Evolutionary conservation across 2,888 invertebrate species (phyloP), one percentile per base, ranked within the genome.

Genomic region (Autographa pulchrina): DNA sequence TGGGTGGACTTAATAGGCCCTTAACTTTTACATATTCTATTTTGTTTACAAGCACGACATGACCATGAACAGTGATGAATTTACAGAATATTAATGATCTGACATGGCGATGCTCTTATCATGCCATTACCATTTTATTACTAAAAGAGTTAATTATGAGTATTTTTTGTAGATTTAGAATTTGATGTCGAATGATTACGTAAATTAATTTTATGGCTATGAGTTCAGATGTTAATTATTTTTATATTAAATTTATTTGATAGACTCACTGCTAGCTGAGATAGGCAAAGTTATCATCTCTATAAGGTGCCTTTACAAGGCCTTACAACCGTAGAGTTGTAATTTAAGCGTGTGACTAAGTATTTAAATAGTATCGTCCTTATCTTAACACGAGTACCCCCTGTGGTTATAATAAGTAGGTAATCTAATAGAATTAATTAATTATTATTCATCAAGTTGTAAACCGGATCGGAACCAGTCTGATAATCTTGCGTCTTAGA

Each of bases 391-490:
- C 70, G 72, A 63, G 82, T 68, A 86, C 87, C 89, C 83, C 91
- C 90, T 83, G 88, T 71, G 77, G 89, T 75, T 86, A 82, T 88
- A 85, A 89, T 89, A 83, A 85, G 80, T 77, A 76, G 72, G 74
- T 81, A 88, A 86, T 85, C 73, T 87, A 88, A 90, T 89, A 86
- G 75, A 90, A 87, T 86, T 88, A 89, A 89, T 90, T 87, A 90
- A 89, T 90, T 87, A 90, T 90, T 89, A 85, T 88, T 88, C 85
- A 86, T 82, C 61, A 70, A 73, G 31, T 84, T 72, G 77, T 78
- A 87, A 89, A 85, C 88, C 91, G 88, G 90, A 89, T 91, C 77
- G 85, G 78, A 91, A 89, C 90, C 90, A 87, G 90, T 89, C 87
- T 85, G 65, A 81, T 84, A 86, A 87, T 87, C 84, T 87, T 79